Conservation (phyloP, 2,797 vertebrate species). For the Pelodytes ibericus region DNA sequence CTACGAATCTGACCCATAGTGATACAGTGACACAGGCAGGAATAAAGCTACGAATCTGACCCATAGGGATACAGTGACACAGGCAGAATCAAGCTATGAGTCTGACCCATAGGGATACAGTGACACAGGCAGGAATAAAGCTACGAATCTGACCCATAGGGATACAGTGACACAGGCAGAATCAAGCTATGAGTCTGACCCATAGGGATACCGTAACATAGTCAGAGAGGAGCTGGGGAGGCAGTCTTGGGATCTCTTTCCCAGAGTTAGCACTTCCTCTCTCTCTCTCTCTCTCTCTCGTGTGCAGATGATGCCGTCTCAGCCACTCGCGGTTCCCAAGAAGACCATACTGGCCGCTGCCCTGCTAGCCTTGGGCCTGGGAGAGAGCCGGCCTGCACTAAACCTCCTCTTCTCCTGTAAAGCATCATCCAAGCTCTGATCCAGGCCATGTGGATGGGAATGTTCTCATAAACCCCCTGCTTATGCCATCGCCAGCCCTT, state of each 20-base stretch:
- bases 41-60: not conserved
- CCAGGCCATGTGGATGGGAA: not conserved
- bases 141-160: not conserved
- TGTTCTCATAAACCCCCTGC: not conserved
- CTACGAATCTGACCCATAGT: not conserved
- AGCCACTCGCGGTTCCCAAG: slow-evolving; percentile 74
- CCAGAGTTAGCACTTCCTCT: too few species aligned
- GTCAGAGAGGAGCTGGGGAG: not conserved
- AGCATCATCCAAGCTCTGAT: slow-evolving; percentile 19
- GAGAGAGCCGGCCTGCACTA: slow-evolving; percentile 79
- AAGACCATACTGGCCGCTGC: slow-evolving; percentile 79
- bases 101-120: not conserved
- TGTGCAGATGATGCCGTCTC: slow-evolving; percentile 83
- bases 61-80: not conserved
- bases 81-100: not conserved
- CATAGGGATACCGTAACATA: not conserved
- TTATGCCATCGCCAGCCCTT: not conserved
- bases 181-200: not conserved
- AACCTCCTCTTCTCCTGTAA: slow-evolving; percentile 51
- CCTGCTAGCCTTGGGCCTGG: slow-evolving; percentile 78
- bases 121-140: too few species aligned
- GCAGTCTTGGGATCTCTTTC: too few species aligned
- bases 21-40: not conserved
- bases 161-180: not conserved
- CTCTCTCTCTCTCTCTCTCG: not conserved